phyloP scores from a whole-genome alignment of 2,888 invertebrate genomes.

The Drosophila limbata region DNA sequence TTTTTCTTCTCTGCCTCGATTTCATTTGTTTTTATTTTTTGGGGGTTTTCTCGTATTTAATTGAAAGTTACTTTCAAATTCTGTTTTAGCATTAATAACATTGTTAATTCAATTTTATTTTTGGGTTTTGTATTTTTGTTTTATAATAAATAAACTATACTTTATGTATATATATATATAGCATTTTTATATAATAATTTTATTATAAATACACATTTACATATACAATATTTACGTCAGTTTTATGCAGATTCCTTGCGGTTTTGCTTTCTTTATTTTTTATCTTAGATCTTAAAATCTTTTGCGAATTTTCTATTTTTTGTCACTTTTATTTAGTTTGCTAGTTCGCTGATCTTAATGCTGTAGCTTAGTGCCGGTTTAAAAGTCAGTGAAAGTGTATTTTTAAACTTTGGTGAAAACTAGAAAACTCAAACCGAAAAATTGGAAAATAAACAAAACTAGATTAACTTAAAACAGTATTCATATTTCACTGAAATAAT shows the following conservation, averaged over 20 bases:
- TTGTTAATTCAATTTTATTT: slow-evolving; percentile 62
- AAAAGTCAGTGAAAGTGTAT: slow-evolving; percentile 39
- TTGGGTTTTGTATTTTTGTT: slow-evolving; percentile 27
- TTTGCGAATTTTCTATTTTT: slow-evolving; percentile 39
- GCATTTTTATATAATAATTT: slow-evolving; percentile 49
- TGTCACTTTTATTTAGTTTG: slow-evolving; percentile 36
- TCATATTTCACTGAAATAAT: not conserved
- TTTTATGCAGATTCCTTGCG: slow-evolving; percentile 58
- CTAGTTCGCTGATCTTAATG: slow-evolving; percentile 31
- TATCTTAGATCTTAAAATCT: slow-evolving; percentile 48
- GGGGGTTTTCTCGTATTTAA: slow-evolving; percentile 64
- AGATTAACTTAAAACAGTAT: not conserved
- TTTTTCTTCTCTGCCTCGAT: slow-evolving; percentile 7
- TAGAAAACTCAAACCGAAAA: not conserved
- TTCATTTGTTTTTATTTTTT: slow-evolving; percentile 9
- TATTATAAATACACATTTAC: slow-evolving; percentile 80
- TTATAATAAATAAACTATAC: slow-evolving; percentile 64
- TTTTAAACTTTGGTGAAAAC: slow-evolving; percentile 1
- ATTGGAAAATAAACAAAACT: not conserved
- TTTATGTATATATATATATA: slow-evolving; percentile 59
- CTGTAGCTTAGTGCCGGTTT: slow-evolving; percentile 26
- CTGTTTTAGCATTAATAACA: slow-evolving; percentile 76
- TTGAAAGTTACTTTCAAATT: slow-evolving; percentile 81
- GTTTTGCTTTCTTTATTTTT: slow-evolving; percentile 28
- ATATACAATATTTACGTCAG: slow-evolving; percentile 77